Evolutionary conservation across 2,888 invertebrate genomes (phyloP), one percentile per base, ranked within the genome.

Genomic region (Drosophila fulvimacula): DNA sequence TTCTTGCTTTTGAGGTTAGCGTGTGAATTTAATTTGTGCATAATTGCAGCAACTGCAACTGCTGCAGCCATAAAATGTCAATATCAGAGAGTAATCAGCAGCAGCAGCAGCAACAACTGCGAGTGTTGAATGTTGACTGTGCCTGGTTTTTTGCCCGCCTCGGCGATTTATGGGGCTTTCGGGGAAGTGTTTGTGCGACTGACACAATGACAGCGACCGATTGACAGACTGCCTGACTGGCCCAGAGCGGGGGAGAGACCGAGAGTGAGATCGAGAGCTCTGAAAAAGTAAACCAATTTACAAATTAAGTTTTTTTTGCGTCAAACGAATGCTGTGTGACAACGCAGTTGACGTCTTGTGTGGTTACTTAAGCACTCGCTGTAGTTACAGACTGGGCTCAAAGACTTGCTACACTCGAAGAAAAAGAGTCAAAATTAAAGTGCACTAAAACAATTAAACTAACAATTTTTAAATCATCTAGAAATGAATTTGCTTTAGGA

Each of bases 11-110:
- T 72, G 68, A 65, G 78, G 64, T 73, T 84, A 63, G 79, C 87
- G 88, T 83, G 88, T 83, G 83, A 83, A 88, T 83, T 88, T 71
- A 82, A 83, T 83, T 85, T 83, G 81, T 73, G 88, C 75, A 83
- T 85, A 82, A 82, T 82, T 83, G 69, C 78, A 66, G 51, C 52
- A 48, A 55, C 60, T 69, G 42, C 58, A 62, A 58, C 59, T 68
- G 69, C 38, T 38, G 46, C 32, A 34, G 19, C 68, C 44, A 69
- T 72, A 71, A 78, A 79, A 69, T 88, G 88, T 88, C 88, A 88
- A 88, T 83, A 88, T 82, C 86, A 82, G 61, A 73, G 64, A 61
- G 75, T 71, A 87, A 84, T 82, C 84, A 83, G 69, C 78, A 59
- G 51, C 65, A 42, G 48, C 51, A 49, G 53, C 53, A 71, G 38